Evolutionary conservation across 2,113 vertebrate species (phyloP).

Genomic region (Cynoglossus semilaevis): DNA sequence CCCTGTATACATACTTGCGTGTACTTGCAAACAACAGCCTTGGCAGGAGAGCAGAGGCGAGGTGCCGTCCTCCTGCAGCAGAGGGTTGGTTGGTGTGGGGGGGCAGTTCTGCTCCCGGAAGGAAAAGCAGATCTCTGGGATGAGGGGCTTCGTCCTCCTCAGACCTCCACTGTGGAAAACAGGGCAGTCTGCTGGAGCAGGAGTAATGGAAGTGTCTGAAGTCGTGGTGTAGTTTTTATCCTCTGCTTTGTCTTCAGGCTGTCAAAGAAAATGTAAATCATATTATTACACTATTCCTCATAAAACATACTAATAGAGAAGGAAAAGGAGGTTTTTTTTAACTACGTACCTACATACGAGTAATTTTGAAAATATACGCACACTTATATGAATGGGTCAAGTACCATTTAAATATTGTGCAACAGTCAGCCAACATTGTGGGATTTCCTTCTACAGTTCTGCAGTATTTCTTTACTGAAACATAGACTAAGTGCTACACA

Average conservation of each 20-base stretch:
- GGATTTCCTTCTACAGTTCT: no score
- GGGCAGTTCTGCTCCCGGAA: constrained; percentile 88
- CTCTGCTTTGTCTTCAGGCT: constrained; percentile 83
- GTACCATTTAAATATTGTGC: no score
- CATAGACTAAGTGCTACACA: no score
- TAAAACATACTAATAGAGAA: no score
- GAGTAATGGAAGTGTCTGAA: constrained; percentile 7
- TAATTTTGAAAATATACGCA: no score
- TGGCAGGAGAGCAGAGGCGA: constrained; percentile 88
- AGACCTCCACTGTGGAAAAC: constrained; percentile 8
- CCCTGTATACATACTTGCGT: constrained; percentile 87
- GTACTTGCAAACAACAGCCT: constrained; percentile 87
- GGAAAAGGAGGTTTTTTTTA: no score
- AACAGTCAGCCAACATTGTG: no score
- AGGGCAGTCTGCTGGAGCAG: constrained; percentile 10
- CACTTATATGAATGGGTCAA: no score
- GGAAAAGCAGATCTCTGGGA: constrained; percentile 96
- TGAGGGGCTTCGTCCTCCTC: constrained; percentile 81
- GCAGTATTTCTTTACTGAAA: no score
- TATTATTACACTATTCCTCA: not conserved
- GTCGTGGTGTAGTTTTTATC: constrained; percentile 33
- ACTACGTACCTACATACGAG: no score
- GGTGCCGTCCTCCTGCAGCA: constrained; percentile 90
- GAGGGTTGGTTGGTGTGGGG: constrained; percentile 85
- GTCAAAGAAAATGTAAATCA: not conserved